A percentile compares a stretch with the other conserved stretches of the same genome.
Conservation (phyloP, 1,140 invertebrate genomes). For the Drosophila pectinifera region DNA sequence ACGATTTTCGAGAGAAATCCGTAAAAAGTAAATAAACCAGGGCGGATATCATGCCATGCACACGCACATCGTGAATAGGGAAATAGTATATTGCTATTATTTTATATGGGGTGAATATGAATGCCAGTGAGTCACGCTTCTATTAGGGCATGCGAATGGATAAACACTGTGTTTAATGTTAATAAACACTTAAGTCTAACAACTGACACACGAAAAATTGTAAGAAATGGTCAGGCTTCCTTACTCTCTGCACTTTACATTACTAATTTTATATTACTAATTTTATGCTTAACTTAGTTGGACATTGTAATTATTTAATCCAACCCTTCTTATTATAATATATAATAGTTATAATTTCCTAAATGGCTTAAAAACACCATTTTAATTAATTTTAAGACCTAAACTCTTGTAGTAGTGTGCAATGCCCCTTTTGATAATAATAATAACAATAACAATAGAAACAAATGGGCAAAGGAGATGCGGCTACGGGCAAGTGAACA, state of each 20-base stretch:
- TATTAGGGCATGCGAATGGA: slow-evolving; percentile 35
- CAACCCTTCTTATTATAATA: not conserved
- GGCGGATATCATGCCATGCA: slow-evolving; percentile 47
- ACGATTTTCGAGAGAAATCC: slow-evolving; percentile 34
- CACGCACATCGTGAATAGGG: slow-evolving; percentile 10
- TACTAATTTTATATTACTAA: not conserved
- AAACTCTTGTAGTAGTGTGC: not conserved
- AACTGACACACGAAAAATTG: not conserved
- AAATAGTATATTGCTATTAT: slow-evolving; percentile 5
- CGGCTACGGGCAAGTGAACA: slow-evolving; percentile 27
- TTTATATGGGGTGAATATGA: slow-evolving; percentile 9
- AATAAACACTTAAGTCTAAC: no score
- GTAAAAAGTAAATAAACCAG: slow-evolving; percentile 62
- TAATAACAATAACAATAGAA: slow-evolving; percentile 31
- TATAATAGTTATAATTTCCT: not conserved
- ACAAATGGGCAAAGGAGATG: slow-evolving; percentile 21
- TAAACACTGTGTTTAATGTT: slow-evolving; percentile 3
- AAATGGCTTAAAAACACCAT: no score
- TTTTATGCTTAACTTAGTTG: not conserved
- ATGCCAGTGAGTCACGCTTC: slow-evolving; percentile 54
- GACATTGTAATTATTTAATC: no score
- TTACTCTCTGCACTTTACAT: not conserved
- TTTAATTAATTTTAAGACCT: not conserved
- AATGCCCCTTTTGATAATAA: not conserved
- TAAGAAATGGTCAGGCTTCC: not conserved